These are phyloP conservation scores for Cliona cf. orientalis DNA, from an alignment of 37 sponge, comb jelly and placozoan species.

Conservation along the genomic window DNA sequence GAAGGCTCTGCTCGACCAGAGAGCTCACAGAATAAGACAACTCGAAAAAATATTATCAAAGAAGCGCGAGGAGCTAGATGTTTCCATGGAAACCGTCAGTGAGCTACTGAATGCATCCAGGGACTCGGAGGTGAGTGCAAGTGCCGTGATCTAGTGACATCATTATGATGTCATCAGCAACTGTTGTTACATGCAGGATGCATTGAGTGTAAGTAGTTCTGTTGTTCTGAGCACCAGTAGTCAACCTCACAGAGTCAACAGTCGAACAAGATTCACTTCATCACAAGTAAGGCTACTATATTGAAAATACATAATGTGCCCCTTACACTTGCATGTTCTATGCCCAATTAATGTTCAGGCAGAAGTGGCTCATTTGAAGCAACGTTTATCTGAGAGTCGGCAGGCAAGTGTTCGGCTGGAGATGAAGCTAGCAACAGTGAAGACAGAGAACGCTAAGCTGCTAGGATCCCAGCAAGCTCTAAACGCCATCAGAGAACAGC, in stretches of 20 bases:
- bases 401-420: slow-evolving; percentile 26
- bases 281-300: slow-evolving; percentile 5
- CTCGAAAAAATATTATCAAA: slow-evolving; percentile 5
- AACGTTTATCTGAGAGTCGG: slow-evolving; percentile 39
- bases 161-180: neutral
- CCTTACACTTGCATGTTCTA: neutral
- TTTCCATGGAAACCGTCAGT: neutral
- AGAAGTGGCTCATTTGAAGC: slow-evolving; percentile 32
- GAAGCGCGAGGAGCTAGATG: neutral
- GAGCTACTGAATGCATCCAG: neutral
- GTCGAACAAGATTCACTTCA: neutral
- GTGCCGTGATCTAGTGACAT: neutral
- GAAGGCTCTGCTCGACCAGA: slow-evolving; percentile 46
- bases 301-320: too few species aligned
- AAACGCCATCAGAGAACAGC: slow-evolving; percentile 17
- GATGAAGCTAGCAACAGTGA: slow-evolving; percentile 4
- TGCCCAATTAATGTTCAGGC: slow-evolving; percentile 9
- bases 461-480: slow-evolving; percentile 59
- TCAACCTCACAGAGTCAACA: neutral
- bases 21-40: slow-evolving; percentile 19
- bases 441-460: slow-evolving; percentile 43
- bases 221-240: too few species aligned
- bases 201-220: neutral
- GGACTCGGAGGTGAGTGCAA: neutral
- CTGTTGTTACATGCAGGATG: too few species aligned